Base-by-base conservation (phyloP, 2,888 invertebrate species). In the Acholoe squamosa region DNA sequence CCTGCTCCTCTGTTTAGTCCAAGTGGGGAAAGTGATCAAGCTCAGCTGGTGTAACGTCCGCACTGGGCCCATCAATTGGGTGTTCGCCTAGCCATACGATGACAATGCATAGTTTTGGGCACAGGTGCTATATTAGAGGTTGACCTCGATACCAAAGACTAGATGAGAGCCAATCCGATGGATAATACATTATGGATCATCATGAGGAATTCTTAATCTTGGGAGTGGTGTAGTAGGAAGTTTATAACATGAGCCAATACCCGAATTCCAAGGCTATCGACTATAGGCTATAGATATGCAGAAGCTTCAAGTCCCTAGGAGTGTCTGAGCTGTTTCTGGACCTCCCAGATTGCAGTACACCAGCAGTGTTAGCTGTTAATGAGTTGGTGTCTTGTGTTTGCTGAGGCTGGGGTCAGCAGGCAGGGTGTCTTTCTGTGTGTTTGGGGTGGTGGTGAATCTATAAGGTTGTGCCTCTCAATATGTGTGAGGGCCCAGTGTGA, bases 11-110 rank as follows among this genome's bases (percentile, higher is more conserved):
- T 80, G 80, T 43, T 80, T 34, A 43, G 80, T 80, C 22, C 43
- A 33, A 80, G 34, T 34, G 80, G 43, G 80, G 33, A 43, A 19
- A 80, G 33, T 43, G 80, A 80, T 80, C 80, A 80, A 80, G 34
- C 43, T 33, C 43, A 43, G 34, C 80, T 16, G 33, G 80, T 43
- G 80, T n/a, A 80, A 25, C 80, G 43, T 76, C 28, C 76, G 25
- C 76, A 76, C 76, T 76, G 25, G 76, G 25, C 76, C 76, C 76
- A 76, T 31, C 76, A 25, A 31, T 31, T 31, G 76, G 16, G 76
- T 76, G 76, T 76, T 7, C 76, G 76, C 31, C 76, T 19, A n/a
- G 54, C 61, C 61, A 19, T 61, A 19, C 1, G 19, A 61, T 61
- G 61, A 7, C 61, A 61, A 61, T 61, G 61, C 61, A 61, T 61